phyloP scores from a whole-genome alignment of 2,888 invertebrate species.

The Drepanosiphum platanoidis region DNA sequence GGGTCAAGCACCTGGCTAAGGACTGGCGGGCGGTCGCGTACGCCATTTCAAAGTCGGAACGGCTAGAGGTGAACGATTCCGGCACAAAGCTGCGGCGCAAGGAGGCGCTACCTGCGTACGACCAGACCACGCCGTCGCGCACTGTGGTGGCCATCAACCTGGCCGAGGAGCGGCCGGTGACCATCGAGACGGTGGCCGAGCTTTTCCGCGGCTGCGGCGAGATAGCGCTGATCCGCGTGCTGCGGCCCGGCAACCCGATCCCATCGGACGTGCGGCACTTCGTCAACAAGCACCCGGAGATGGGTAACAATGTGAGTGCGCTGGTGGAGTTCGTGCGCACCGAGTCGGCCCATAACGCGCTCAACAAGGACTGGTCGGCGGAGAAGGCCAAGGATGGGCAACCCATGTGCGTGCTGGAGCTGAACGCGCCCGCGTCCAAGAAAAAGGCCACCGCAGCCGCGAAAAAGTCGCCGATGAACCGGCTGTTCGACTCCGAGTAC shows the following conservation, averaged over 20 bases:
- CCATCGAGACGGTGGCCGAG: constrained; percentile 91
- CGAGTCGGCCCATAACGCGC: constrained; percentile 84
- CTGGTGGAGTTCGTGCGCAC: constrained; percentile 91
- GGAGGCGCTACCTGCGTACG: constrained; percentile 86
- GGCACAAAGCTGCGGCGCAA: constrained; percentile 89
- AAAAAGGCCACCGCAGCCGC: constrained; percentile 73
- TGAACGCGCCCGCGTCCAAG: constrained; percentile 77
- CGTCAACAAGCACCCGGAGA: constrained; percentile 88
- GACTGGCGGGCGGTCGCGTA: constrained; percentile 94
- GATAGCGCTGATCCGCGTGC: constrained; percentile 86
- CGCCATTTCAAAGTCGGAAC: constrained; percentile 80
- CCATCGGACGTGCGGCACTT: constrained; percentile 92
- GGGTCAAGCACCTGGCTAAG: constrained; percentile 91
- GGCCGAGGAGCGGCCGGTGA: constrained; percentile 80
- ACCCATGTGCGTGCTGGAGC: constrained; percentile 79
- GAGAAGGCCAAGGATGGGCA: constrained; percentile 70
- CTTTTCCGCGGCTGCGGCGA: constrained; percentile 89
- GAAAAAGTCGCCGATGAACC: constrained; percentile 69
- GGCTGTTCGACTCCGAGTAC: constrained; percentile 73
- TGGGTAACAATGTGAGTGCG: constrained; percentile 87
- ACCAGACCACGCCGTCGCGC: constrained; percentile 91
- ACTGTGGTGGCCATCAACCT: constrained; percentile 89
- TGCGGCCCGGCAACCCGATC: constrained; percentile 88
- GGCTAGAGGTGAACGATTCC: constrained; percentile 86
- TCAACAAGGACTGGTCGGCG: constrained; percentile 72